Conservation (phyloP, 2,888 invertebrate species). For the Rosalia funebris region DNA sequence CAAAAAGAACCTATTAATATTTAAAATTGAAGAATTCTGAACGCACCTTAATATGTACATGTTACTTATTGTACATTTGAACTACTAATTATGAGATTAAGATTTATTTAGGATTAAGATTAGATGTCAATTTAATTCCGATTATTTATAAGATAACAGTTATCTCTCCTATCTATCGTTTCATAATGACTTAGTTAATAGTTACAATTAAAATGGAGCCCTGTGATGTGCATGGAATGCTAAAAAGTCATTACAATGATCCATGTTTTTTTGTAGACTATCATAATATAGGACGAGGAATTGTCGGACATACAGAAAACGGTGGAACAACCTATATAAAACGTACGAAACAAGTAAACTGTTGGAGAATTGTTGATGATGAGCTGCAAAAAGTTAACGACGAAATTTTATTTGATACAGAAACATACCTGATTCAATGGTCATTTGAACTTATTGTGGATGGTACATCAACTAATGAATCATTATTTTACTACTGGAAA, state of each 20-base stretch:
- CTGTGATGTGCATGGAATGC: constrained; percentile 30
- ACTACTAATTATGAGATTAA: too few relatives aligned
- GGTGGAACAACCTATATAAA: constrained; percentile 22
- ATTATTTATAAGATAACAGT: too few relatives aligned
- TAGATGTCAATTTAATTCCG: too few relatives aligned
- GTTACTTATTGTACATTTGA: too few relatives aligned
- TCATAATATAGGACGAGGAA: constrained; percentile 34
- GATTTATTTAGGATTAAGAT: too few relatives aligned
- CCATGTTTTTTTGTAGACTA: constrained; percentile 36
- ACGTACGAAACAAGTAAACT: constrained; percentile 27
- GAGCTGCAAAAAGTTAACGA: constrained; percentile 29
- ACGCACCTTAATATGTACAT: too few relatives aligned
- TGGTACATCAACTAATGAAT: constrained; percentile 27
- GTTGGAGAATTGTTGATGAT: constrained; percentile 44
- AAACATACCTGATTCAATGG: constrained; percentile 48
- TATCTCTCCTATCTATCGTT: too few relatives aligned
- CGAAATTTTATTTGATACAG: constrained; percentile 39
- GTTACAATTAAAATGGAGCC: constrained; percentile 18
- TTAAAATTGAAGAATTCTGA: too few relatives aligned
- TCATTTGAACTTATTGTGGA: constrained; percentile 37
- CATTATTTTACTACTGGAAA: constrained; percentile 49
- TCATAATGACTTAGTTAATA: too few relatives aligned
- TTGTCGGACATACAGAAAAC: background rate
- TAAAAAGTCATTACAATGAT: constrained; percentile 28
- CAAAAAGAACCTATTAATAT: too few relatives aligned